Evolutionary conservation across 2,888 invertebrate species (phyloP), one percentile per base, ranked within the genome.

Genomic region (Nyleta sp.): DNA sequence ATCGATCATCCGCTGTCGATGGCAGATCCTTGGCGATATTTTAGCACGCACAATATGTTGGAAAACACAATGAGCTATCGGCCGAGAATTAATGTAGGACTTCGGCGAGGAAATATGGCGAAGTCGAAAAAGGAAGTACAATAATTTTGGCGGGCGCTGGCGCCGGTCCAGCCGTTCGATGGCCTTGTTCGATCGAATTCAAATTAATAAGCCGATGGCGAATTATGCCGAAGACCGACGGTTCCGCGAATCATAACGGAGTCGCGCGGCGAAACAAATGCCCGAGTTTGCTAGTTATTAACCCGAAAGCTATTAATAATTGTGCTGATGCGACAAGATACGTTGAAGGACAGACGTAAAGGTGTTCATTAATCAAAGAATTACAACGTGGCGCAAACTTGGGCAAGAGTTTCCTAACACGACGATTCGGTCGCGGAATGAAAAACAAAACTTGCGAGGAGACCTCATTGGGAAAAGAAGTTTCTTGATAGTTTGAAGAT

Each of bases 61-160:
- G 62, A n/a, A 60, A 70, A 70, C 55, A 70, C 74, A 72, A 79
- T 75, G 74, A 79, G 70, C 65, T 53, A 75, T 55, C 38, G 65
- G 46, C n/a, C 44, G 53, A 20, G 40, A 50, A 71, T 79, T 67
- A 74, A 79, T 79, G 50, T 71, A 44, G 48, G 46, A 13, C 42
- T 52, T 42, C 18, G 35, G 48, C 8, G 46, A 44, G 60, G 48
- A 73, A 73, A 68, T 68, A 64, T 68, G 40, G 59, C 57, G 48
- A 67, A 60, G n/a, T 35, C 20, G 46, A 59, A 57, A 67, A 74
- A 70, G 55, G 38, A 67, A 55, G 70, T 52, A 70, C 68, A 74
- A 78, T 65, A 48, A 68, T 78, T 78, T 73, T 57, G 22, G 46
- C 40, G 38, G 15, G 22, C 6, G 22, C 57, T 78, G 78, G 78